Percentiles rank a stretch among this genome's conserved stretches.
Evolutionary conservation across 30 jellyfish, hydroid and myxozoan species (phyloP).

Genomic region (Aurelia coerulea): DNA sequence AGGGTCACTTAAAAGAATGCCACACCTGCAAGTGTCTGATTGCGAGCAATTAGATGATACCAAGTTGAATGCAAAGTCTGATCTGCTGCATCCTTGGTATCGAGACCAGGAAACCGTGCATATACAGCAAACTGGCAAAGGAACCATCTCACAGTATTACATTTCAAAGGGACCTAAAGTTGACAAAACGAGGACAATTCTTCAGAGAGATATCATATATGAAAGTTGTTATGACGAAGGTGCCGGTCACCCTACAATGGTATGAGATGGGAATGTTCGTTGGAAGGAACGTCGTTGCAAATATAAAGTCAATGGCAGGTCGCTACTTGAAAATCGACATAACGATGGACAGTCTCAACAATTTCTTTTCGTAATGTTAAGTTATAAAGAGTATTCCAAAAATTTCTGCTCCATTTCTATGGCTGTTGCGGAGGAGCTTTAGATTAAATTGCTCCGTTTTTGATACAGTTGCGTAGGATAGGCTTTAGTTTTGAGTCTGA

Average conservation of each 20-base stretch:
- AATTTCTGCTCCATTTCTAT: too few species aligned
- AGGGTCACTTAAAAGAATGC: constrained; percentile 40
- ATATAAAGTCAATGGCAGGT: too few species aligned
- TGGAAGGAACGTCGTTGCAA: too few species aligned
- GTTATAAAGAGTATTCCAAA: too few species aligned
- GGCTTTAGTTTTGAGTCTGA: too few species aligned
- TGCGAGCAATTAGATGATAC: constrained; percentile 3
- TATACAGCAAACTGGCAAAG: constrained; percentile 24
- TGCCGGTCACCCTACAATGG: constrained; percentile 35
- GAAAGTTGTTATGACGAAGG: constrained; percentile 58
- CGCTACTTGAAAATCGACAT: too few species aligned
- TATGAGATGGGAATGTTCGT: not conserved
- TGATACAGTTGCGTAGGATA: too few species aligned
- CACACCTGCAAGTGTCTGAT: constrained; percentile 10
- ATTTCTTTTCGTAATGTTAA: too few species aligned
- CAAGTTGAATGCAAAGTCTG: constrained; percentile 3
- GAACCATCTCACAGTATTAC: constrained; percentile 35
- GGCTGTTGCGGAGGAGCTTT: too few species aligned
- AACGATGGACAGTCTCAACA: too few species aligned
- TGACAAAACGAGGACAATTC: constrained; percentile 26
- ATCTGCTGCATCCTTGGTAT: constrained; percentile 51
- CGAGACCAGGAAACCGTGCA: constrained; percentile 49
- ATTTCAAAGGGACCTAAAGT: constrained; percentile 11
- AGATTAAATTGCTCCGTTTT: too few species aligned
- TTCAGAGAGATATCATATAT: constrained; percentile 32